Base-by-base conservation (phyloP, 2,888 invertebrate genomes). In the Spatulosminthurus flaviceps region DNA sequence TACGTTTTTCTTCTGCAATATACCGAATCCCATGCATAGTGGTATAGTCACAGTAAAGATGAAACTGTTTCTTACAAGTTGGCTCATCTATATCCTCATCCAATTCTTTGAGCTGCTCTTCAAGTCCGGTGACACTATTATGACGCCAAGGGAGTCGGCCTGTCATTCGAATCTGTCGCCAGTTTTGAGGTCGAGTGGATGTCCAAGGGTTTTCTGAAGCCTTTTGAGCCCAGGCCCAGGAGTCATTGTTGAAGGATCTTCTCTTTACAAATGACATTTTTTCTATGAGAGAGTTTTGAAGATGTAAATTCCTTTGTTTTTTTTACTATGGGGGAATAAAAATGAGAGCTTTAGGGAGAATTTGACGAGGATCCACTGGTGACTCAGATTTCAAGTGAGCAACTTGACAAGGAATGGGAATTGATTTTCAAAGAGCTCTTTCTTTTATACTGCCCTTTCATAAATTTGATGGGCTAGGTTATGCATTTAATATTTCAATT, bases 1-100 rank as follows among this genome's bases (percentile, higher is more conserved):
- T 81, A 64, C 85, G 67, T 19, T 82, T 82, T n/a, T 80, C 79
- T 51, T 85, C 83, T 0, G 82, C 83, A 29, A 84, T 82, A 73
- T 84, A 85, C 11, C 83, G 79, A 51, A 84, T 83, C 19, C 85
- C 81, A 21, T 81, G 81, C 60, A 80, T 75, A 0, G 80, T 79
- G 11, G 81, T 80, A 42, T 29, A 72, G n/a, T 81, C 80, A 28
- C 80, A 80, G 51, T 81, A 81, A 19, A 78, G 21, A 22, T 61
- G 67, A 42, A 81, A 78, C n/a, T 81, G 80, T 19, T 70, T 76
- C 16, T 2, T 61, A 51, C 81, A 81, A 34, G 64, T 77, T 4
- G 81, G 81, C 26, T 74, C 29, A 26, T 80, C 78, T 24, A 22
- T 34, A 22, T 70, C 77, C 34, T 26, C 51, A 16, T 26, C 61